Base-by-base conservation (phyloP, 2,113 vertebrate genomes). In the Cinclus cinclus region DNA sequence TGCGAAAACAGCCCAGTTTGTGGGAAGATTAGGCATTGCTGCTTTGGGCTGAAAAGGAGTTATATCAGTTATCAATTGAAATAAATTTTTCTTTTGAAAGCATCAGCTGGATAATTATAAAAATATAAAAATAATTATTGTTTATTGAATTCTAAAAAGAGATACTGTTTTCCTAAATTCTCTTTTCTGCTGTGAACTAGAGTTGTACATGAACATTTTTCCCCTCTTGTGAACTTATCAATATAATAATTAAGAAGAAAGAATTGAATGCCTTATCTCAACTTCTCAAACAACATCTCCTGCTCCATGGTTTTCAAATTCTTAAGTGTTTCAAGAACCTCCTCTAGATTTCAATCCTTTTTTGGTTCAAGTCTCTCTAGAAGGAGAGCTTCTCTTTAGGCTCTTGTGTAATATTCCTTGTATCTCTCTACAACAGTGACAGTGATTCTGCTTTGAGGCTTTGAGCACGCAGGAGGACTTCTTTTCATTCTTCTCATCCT, bases 11-110 rank as follows among this genome's bases (percentile, higher is more conserved):
- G 55, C 52, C 50, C 63, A 28, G 7, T 79, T 93, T 78, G 37
- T 92, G 71, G 76, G 68, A 83, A 89, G 81, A 91, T 93, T 56
- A 85, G 58, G 44, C 96, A 75, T 89, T 16, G 4, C 53, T 92
- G 76, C 71, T 91, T 73, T 88, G 33, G 90, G 63, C 87, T 96
- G 91, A 95, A 94, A 81, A 95, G 69, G 44, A 91, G 67, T 85
- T 97, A 42, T 70, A 78, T 82, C 37, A 83, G 71, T 70, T 52
- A 44, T 37, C 95, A 95, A 80, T 35, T 82, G 75, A 89, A 96
- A 94, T 27, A n/a, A 70, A 81, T 75, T 92, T n/a, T 94, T 93
- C 83, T 93, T 93, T 87, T 5, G 7, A 94, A 96, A 93, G 33
- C 79, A 60, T 52, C 37, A 59, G 25, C 35, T 37, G 35, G 35